phyloP scores from a whole-genome alignment of 2,113 vertebrate genomes.

The Microcebus tavaratra region DNA sequence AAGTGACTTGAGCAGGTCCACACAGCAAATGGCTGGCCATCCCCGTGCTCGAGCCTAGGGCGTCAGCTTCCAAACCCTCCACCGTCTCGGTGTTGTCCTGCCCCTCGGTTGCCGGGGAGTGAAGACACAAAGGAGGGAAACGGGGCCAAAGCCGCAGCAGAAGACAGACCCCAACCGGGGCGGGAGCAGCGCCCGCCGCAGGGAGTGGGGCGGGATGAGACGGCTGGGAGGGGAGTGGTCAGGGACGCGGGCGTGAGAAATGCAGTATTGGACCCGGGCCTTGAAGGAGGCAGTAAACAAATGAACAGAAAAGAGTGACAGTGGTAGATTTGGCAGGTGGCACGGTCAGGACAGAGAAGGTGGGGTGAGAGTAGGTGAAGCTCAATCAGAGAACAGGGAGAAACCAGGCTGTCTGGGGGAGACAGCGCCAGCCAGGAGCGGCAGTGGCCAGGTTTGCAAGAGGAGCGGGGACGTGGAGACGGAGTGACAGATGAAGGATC shows the following conservation, averaged over 20 bases:
- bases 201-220: too few relatives aligned
- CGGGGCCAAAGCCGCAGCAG: not conserved
- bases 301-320: not conserved
- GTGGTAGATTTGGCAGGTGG: too few relatives aligned
- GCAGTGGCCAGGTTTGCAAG: not conserved
- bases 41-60: too few relatives aligned
- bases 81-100: not conserved
- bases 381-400: not conserved
- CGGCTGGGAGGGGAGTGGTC: not conserved
- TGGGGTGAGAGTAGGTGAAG: not conserved
- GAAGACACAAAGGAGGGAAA: not conserved
- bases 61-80: not conserved
- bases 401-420: not conserved
- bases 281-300: not conserved
- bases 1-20: not conserved
- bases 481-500: not conserved
- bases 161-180: fast-evolving
- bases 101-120: not conserved
- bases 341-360: too few relatives aligned
- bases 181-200: fast-evolving
- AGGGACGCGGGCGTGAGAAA: not conserved
- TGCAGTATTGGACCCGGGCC: too few relatives aligned
- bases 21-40: not conserved
- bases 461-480: fast-evolving
- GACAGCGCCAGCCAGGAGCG: not conserved